These are phyloP conservation scores for Cheirogaleus medius DNA, from an alignment of 2,113 vertebrate species.

Conservation along the genomic window DNA sequence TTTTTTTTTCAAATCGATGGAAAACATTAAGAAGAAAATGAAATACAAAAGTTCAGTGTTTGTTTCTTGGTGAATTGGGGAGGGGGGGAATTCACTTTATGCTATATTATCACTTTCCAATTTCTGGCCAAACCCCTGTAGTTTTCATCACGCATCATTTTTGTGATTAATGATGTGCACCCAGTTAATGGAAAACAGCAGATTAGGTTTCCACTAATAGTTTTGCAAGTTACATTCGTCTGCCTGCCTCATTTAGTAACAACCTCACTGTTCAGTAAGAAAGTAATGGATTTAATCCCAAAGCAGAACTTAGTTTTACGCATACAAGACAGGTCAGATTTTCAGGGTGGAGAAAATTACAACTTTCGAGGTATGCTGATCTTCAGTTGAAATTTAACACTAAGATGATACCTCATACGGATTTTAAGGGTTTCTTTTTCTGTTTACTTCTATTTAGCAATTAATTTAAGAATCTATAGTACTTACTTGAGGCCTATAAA, in stretches of 20 bases:
- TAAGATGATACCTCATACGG: neutral
- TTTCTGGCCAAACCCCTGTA: slow-evolving; percentile 59
- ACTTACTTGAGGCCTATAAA: neutral
- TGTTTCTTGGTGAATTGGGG: neutral
- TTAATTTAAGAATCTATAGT: neutral
- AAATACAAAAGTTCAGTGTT: neutral
- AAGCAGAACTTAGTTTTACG: slow-evolving; percentile 62
- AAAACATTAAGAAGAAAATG: slow-evolving; percentile 34
- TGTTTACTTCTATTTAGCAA: slow-evolving; percentile 1
- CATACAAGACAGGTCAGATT: slow-evolving; percentile 51
- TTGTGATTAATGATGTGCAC: slow-evolving; percentile 77
- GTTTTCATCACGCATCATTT: slow-evolving; percentile 73
- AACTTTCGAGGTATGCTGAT: slow-evolving; percentile 10
- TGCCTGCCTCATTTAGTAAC: slow-evolving; percentile 76
- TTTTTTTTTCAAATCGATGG: neutral
- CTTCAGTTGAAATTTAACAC: neutral
- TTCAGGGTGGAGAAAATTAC: slow-evolving; percentile 47
- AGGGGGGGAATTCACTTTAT: neutral
- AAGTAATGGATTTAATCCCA: slow-evolving; percentile 72
- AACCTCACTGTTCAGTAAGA: slow-evolving; percentile 69
- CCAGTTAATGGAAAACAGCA: slow-evolving; percentile 77
- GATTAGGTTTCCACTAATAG: slow-evolving; percentile 76
- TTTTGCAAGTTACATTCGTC: slow-evolving; percentile 61
- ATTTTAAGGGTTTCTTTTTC: neutral
- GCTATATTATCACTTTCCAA: slow-evolving; percentile 40